Conservation (phyloP, 2,797 vertebrate species). For the Mormyrops boulengeri region DNA sequence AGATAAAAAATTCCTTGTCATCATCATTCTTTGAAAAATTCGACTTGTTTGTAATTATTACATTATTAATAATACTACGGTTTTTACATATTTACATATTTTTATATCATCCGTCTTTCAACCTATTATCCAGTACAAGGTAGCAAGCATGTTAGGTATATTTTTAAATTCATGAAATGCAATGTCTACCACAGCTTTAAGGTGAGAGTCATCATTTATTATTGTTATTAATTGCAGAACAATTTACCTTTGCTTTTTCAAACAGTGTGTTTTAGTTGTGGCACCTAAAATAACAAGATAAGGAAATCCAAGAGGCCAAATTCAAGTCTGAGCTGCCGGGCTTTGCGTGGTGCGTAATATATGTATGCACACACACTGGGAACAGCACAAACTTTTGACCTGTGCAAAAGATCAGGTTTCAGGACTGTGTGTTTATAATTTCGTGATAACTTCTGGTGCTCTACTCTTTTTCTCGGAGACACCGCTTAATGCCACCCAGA, state of each 20-base stretch:
- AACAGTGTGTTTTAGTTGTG: slow-evolving; percentile 22
- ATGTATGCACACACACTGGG: slow-evolving; percentile 29
- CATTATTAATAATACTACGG: neutral
- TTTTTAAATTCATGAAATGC: neutral
- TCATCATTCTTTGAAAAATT: neutral
- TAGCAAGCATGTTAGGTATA: neutral
- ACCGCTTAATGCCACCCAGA: slow-evolving; percentile 48
- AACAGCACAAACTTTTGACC: slow-evolving; percentile 37
- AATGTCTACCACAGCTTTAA: neutral
- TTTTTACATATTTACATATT: neutral
- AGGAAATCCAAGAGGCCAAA: slow-evolving; percentile 34
- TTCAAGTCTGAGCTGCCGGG: slow-evolving; percentile 25
- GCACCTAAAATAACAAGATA: slow-evolving; percentile 34
- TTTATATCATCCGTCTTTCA: neutral
- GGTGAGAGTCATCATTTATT: neutral
- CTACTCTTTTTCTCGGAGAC: slow-evolving; percentile 49
- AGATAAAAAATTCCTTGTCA: neutral
- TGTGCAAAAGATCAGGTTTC: slow-evolving; percentile 40
- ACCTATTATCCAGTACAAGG: neutral
- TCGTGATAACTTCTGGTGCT: slow-evolving; percentile 37
- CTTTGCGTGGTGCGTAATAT: slow-evolving; percentile 26
- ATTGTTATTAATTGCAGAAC: slow-evolving; percentile 10
- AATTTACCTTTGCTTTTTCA: slow-evolving; percentile 24
- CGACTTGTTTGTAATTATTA: neutral
- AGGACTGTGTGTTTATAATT: slow-evolving; percentile 30